These are phyloP conservation scores for Atherix ibis DNA, from an alignment of 2,888 invertebrate genomes.

Conservation along the genomic window DNA sequence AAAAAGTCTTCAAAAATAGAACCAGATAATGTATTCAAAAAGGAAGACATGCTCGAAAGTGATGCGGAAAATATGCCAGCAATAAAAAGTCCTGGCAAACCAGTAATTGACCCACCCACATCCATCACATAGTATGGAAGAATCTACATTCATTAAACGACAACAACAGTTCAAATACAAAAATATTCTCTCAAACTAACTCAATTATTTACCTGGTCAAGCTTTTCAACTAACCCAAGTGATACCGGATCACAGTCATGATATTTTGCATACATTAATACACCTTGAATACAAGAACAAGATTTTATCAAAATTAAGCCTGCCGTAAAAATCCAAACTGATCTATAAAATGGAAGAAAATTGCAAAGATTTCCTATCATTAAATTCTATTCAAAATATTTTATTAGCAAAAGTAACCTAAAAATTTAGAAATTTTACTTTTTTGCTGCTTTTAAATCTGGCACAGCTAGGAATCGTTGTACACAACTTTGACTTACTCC, in stretches of 20 bases:
- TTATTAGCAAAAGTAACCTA: constrained; percentile 5
- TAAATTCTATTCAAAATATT: constrained; percentile 4
- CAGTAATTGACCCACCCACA: constrained; percentile 22
- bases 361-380: neutral
- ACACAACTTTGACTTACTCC: constrained; percentile 32
- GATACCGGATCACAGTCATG: constrained; percentile 33
- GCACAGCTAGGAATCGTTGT: constrained; percentile 34
- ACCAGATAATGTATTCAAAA: constrained; percentile 36
- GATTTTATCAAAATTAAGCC: constrained; percentile 10
- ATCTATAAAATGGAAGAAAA: constrained; percentile 2
- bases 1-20: constrained; percentile 34
- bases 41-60: constrained; percentile 34
- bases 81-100: constrained; percentile 31
- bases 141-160: too few relatives aligned
- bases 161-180: too few relatives aligned
- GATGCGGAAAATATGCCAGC: constrained; percentile 36
- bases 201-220: too few relatives aligned
- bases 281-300: constrained; percentile 20
- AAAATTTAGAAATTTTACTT: constrained; percentile 16
- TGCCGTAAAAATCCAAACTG: constrained; percentile 11
- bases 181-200: too few relatives aligned
- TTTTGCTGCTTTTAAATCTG: constrained; percentile 24
- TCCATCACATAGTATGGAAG: constrained; percentile 24
- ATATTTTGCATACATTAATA: constrained; percentile 34
- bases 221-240: constrained; percentile 18